Conservation (phyloP, 2,888 invertebrate species). For the Falcaria lacertinaria region DNA sequence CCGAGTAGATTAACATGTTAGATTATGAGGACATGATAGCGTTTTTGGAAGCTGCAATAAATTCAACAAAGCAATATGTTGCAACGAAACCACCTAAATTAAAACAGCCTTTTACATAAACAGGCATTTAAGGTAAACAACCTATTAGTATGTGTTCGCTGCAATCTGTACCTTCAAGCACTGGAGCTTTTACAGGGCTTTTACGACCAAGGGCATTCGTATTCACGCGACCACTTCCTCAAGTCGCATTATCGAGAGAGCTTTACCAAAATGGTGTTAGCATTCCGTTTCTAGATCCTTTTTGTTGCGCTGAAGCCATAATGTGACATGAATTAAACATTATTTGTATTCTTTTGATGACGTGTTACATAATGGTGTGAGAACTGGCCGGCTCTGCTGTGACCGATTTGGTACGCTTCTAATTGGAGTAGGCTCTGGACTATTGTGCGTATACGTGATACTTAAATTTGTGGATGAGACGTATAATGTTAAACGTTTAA, state of each 20-base stretch:
- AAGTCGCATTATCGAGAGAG: constrained; percentile 33
- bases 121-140: background rate
- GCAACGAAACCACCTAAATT: no score
- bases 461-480: no score
- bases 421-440: background rate
- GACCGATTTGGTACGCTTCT: constrained; percentile 5
- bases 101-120: background rate
- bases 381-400: constrained; percentile 4
- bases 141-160: background rate
- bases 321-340: constrained; percentile 57
- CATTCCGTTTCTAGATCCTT: constrained; percentile 29
- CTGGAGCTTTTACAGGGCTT: constrained; percentile 14
- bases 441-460: background rate
- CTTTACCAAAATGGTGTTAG: constrained; percentile 44
- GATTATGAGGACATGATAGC: no score
- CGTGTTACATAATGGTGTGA: constrained; percentile 22
- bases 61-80: no score
- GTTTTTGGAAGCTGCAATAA: no score
- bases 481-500: no score
- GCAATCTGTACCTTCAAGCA: background rate
- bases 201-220: constrained; percentile 23
- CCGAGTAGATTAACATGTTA: no score
- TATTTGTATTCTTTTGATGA: constrained; percentile 18
- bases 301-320: constrained; percentile 25
- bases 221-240: constrained; percentile 23